These are phyloP conservation scores for Salmo trutta DNA, from an alignment of 2,797 vertebrate genomes.

Conservation along the genomic window DNA sequence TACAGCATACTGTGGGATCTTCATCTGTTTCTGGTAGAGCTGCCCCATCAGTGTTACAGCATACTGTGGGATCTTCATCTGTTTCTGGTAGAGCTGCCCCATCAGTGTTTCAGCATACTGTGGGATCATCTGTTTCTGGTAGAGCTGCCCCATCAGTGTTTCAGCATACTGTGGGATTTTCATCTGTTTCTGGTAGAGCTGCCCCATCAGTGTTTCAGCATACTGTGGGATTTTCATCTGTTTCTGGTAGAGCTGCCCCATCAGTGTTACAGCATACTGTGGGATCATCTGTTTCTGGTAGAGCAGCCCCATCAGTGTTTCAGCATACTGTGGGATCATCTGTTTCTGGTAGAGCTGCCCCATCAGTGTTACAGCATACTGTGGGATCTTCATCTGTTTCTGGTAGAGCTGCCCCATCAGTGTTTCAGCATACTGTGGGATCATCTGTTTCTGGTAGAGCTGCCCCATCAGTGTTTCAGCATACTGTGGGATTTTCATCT, in stretches of 20 bases:
- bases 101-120: constrained; percentile 40
- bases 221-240: background rate
- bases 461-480: constrained; percentile 32
- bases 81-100: background rate
- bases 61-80: background rate
- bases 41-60: constrained; percentile 37
- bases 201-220: constrained; percentile 38
- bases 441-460: background rate
- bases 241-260: background rate
- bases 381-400: background rate
- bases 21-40: background rate
- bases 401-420: constrained; percentile 21
- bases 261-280: constrained; percentile 39
- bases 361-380: constrained; percentile 39
- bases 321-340: background rate
- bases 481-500: background rate
- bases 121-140: background rate
- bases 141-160: constrained; percentile 31
- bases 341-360: background rate
- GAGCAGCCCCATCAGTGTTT: constrained; percentile 31
- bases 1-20: background rate
- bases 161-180: background rate
- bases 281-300: background rate
- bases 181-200: background rate
- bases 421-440: constrained; percentile 25